Evolutionary conservation across 2,888 invertebrate genomes (phyloP).

Genomic region (Hemaris fuciformis): DNA sequence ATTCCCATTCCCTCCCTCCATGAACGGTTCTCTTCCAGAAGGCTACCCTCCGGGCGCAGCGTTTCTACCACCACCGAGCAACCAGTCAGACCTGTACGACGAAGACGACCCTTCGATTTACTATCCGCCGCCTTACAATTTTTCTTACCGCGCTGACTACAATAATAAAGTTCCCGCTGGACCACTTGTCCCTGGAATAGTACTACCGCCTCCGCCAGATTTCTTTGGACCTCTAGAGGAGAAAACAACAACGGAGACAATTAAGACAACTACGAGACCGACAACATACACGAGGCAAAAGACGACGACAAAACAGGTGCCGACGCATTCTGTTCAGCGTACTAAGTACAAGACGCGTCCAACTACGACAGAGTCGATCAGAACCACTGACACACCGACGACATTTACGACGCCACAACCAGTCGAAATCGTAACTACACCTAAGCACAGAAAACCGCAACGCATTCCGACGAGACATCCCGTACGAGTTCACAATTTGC

Average conservation of each 20-base stretch:
- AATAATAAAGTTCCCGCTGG: constrained; percentile 90
- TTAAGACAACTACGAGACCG: constrained; percentile 47
- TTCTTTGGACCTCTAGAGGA: constrained; percentile 89
- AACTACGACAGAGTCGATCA: constrained; percentile 59
- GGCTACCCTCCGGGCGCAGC: constrained; percentile 80
- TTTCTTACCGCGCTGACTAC: constrained; percentile 90
- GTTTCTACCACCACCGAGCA: constrained; percentile 86
- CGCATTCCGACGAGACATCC: constrained; percentile 71
- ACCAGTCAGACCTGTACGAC: constrained; percentile 89
- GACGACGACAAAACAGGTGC: constrained; percentile 55
- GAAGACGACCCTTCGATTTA: constrained; percentile 95
- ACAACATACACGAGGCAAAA: constrained; percentile 56
- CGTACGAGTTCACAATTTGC: constrained; percentile 66
- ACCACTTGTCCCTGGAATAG: constrained; percentile 93
- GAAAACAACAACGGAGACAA: constrained; percentile 54
- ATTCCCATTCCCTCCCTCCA: constrained; percentile 79
- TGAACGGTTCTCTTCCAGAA: constrained; percentile 82
- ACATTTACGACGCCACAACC: constrained; percentile 63
- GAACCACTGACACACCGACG: constrained; percentile 65
- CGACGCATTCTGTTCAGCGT: constrained; percentile 56
- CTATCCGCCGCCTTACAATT: constrained; percentile 95
- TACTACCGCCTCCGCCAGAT: constrained; percentile 93
- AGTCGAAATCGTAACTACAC: constrained; percentile 64
- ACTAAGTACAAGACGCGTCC: constrained; percentile 69
- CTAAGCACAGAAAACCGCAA: constrained; percentile 64